Evolutionary conservation across 2,888 invertebrate species (phyloP).

Genomic region (Tineola bisselliella): DNA sequence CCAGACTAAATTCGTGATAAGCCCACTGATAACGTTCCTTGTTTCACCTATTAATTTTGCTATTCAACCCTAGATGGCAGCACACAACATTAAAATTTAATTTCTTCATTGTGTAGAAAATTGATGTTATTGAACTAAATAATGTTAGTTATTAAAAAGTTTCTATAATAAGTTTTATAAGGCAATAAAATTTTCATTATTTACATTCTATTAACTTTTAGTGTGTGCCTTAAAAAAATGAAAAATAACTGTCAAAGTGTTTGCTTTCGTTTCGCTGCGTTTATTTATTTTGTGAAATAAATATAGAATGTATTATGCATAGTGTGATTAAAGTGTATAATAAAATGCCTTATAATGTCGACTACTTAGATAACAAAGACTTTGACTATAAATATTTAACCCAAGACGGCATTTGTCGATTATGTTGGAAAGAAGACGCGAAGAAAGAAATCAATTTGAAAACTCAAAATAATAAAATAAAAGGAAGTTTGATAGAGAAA

Average conservation of each 20-base stretch:
- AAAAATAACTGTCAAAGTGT: not conserved
- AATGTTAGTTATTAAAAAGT: too few species aligned
- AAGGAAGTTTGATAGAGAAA: constrained; percentile 26
- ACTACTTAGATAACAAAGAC: constrained; percentile 22
- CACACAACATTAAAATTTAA: too few species aligned
- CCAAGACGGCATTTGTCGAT: constrained; percentile 40
- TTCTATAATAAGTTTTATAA: too few species aligned
- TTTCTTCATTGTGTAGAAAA: too few species aligned
- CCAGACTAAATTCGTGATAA: too few species aligned
- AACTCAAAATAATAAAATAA: constrained; percentile 16
- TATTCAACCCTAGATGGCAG: not conserved
- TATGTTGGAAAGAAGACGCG: constrained; percentile 43
- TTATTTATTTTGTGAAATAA: not conserved
- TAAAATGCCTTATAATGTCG: not conserved
- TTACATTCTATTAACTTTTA: too few species aligned
- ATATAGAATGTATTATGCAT: not conserved
- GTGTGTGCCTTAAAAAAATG: too few species aligned
- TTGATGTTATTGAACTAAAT: too few species aligned
- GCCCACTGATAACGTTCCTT: too few species aligned
- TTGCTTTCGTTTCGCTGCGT: not conserved
- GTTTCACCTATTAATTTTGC: not conserved
- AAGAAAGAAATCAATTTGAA: not conserved
- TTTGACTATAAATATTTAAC: constrained; percentile 44
- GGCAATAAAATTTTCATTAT: too few species aligned
- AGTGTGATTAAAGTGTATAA: not conserved